These are phyloP conservation scores for Desoria tigrina DNA, from an alignment of 2,888 invertebrate genomes.

Conservation along the genomic window DNA sequence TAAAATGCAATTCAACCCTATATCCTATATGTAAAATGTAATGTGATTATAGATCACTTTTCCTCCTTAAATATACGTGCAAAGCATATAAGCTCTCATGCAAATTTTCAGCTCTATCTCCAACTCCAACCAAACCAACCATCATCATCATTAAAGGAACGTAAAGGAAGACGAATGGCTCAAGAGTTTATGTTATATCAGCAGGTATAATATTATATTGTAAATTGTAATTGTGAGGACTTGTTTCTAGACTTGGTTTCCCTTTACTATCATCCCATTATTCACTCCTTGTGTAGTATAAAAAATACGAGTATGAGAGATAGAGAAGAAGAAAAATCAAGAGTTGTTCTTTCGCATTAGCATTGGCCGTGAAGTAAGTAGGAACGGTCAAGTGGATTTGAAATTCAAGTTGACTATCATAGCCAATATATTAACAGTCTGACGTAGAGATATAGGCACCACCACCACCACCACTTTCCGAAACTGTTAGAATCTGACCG, in stretches of 20 bases:
- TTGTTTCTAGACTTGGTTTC: conserved; percentile 1
- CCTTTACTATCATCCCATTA: neutral
- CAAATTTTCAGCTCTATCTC: neutral
- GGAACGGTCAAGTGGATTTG: too few species aligned
- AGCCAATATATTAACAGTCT: too few species aligned
- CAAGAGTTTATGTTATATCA: neutral
- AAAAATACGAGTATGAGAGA: neutral
- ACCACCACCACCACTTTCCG: too few species aligned
- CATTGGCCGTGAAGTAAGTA: too few species aligned
- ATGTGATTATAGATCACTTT: conserved; percentile 4
- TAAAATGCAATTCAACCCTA: conserved; percentile 3
- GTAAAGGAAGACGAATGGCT: conserved; percentile 7
- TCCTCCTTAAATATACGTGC: neutral
- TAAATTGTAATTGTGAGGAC: neutral
- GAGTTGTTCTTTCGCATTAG: neutral
- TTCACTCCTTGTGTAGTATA: neutral
- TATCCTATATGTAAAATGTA: neutral
- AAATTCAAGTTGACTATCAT: too few species aligned
- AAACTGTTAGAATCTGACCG: too few species aligned
- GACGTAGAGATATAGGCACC: too few species aligned
- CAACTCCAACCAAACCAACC: neutral
- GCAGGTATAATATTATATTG: too few species aligned
- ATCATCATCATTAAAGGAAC: too few species aligned
- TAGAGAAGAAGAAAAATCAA: neutral
- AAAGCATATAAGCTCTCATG: neutral